A percentile compares a stretch with the other conserved stretches of the same genome.
These are phyloP conservation scores for Myotis myotis DNA, from an alignment of 2,797 vertebrate species.

Conservation along the genomic window DNA sequence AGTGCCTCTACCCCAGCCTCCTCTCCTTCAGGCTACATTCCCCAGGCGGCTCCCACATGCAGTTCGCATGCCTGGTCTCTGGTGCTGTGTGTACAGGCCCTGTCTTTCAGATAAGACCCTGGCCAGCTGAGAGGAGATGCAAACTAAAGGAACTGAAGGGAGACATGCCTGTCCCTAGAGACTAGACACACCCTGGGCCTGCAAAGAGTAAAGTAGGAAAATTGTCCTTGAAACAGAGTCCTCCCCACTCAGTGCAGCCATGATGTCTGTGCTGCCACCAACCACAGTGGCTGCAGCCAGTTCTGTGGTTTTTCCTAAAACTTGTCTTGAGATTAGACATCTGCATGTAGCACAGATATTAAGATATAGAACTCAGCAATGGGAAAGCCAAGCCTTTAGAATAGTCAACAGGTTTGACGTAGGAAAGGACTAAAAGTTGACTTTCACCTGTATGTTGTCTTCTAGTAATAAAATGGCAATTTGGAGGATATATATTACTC, in stretches of 20 bases:
- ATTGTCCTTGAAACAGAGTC: not conserved
- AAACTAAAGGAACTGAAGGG: not conserved
- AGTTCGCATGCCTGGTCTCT: accelerated
- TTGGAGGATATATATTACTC: not conserved
- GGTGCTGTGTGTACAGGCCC: not conserved
- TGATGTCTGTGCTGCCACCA: accelerated
- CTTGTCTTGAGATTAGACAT: not conserved
- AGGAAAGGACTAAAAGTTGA: not conserved
- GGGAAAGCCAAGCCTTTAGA: not conserved
- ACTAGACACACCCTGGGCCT: not conserved
- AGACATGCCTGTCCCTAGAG: not conserved
- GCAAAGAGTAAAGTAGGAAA: not conserved
- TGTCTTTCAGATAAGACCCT: not conserved
- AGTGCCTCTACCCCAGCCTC: not conserved
- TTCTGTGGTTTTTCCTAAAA: not conserved
- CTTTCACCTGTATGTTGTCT: not conserved
- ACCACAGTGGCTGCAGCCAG: accelerated
- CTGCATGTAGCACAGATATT: not conserved
- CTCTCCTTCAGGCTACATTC: not conserved
- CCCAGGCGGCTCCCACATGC: accelerated
- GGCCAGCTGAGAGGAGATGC: not conserved
- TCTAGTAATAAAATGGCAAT: not conserved
- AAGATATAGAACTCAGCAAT: not conserved
- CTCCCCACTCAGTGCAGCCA: accelerated
- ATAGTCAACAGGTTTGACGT: not conserved